Evolutionary conservation across 2,113 vertebrate genomes (phyloP), one percentile per base, ranked within the genome.

Genomic region (Sardina pilchardus): DNA sequence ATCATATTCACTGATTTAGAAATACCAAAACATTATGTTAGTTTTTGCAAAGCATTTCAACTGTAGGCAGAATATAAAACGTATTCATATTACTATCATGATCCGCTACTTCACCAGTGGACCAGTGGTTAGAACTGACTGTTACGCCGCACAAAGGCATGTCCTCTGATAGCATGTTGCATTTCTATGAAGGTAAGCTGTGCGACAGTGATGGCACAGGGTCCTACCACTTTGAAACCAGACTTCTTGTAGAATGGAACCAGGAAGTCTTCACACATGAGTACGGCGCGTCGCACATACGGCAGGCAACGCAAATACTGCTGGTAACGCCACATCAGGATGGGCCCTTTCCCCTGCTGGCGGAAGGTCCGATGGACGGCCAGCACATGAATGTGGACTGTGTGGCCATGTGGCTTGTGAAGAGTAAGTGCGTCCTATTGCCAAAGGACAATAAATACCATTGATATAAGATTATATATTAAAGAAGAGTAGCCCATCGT

Each of bases 301-400:
- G 94, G 95, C 91, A 95, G 93, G 86, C 95, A 90, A 6, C 96
- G 96, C 86, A 97, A 94, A 89, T 96, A 91, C 88, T 95, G 95
- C 91, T 98, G 95, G 94, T 97, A 97, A 0, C 96, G 93, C 97
- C 97, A 97, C 92, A 98, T 92, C 34, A 98, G 94, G 47, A 96
- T 90, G 85, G 96, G 95, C 84, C 97, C 97, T 90, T 96, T 97
- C 90, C 97, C 97, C 91, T 97, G 97, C 93, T 97, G 96, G 75
- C 96, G 93, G 90, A 94, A 96, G 85, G 95, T 94, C 82, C 93
- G 94, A 59, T 97, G 97, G 85, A 97, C 97, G 0, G 97, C 97
- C 83, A 98, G 93, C 47, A 96, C 91, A 21, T 97, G 97, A 94
- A 98, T 96, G 94, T 98, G 97, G 26, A 95, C 96, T 0, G 90